A percentile compares a stretch with the other conserved stretches of the same genome.
Evolutionary conservation across 1,140 invertebrate species (phyloP).

Genomic region (Lamellibrachia luymesi): DNA sequence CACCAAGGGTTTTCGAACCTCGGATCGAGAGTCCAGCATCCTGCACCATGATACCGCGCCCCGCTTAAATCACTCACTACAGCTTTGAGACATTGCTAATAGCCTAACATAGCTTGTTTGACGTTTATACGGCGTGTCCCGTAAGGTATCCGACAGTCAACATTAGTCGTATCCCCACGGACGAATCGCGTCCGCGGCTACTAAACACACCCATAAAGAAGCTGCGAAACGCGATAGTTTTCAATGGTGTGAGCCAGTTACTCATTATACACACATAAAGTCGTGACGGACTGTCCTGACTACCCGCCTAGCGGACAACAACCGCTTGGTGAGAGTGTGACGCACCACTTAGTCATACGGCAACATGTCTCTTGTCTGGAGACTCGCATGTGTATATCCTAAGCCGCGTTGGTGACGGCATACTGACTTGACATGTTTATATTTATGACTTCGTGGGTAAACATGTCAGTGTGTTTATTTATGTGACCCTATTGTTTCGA

Average conservation of each 20-base stretch:
- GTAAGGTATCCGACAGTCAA: neutral
- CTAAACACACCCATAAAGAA: neutral
- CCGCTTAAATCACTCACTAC: neutral
- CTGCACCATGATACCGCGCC: neutral
- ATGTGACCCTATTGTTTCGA: neutral
- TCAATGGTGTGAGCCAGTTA: neutral
- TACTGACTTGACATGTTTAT: neutral
- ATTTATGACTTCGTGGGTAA: neutral
- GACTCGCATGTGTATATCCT: neutral
- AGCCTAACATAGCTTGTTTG: neutral
- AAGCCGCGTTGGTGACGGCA: neutral
- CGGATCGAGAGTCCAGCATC: neutral
- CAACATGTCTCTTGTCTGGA: neutral
- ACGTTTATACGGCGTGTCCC: neutral
- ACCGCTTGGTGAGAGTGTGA: neutral
- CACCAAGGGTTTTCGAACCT: neutral
- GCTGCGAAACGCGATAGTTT: neutral
- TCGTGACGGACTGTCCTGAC: too few relatives aligned
- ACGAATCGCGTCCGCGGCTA: neutral
- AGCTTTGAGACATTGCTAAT: neutral
- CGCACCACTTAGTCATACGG: neutral
- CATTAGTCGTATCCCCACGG: neutral
- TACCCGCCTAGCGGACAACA: neutral
- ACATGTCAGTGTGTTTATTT: neutral
- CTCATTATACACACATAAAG: neutral